Percentiles rank a stretch among this genome's conserved stretches.
These are phyloP conservation scores for Morphnarchus princeps DNA, from an alignment of 2,113 vertebrate species.

Conservation along the genomic window DNA sequence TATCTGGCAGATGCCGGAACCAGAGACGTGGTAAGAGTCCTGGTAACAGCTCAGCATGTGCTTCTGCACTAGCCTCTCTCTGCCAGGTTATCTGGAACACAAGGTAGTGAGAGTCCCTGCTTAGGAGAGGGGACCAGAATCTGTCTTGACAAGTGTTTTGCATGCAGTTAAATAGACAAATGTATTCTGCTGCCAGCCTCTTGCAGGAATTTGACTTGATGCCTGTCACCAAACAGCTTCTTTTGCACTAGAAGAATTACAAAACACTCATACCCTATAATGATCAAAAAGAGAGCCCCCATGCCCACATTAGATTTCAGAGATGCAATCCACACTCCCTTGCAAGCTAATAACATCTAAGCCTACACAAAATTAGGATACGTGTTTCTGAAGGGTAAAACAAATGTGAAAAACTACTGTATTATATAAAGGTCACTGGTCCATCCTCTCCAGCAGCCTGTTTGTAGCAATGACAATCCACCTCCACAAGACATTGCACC, in stretches of 20 bases:
- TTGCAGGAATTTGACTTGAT: constrained; percentile 71
- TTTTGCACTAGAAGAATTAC: constrained; percentile 68
- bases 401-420: background rate
- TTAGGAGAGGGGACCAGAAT: constrained; percentile 47
- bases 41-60: background rate
- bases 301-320: constrained; percentile 17
- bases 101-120: background rate
- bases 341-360: background rate
- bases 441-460: background rate
- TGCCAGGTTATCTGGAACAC: constrained; percentile 4
- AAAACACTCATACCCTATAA: constrained; percentile 57
- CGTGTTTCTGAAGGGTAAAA: background rate
- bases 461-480: background rate
- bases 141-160: constrained; percentile 75
- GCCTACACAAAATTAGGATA: background rate
- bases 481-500: background rate
- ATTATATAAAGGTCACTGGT: background rate
- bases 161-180: constrained; percentile 75
- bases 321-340: background rate
- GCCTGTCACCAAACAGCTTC: constrained; percentile 77
- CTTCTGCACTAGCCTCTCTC: background rate
- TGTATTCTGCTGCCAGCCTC: constrained; percentile 74
- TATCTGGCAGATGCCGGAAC: background rate
- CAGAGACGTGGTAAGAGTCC: background rate
- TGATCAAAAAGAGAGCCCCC: constrained; percentile 58